These are phyloP conservation scores for Leptatherina wallacei DNA, from an alignment of 2,797 vertebrate genomes.

Conservation along the genomic window DNA sequence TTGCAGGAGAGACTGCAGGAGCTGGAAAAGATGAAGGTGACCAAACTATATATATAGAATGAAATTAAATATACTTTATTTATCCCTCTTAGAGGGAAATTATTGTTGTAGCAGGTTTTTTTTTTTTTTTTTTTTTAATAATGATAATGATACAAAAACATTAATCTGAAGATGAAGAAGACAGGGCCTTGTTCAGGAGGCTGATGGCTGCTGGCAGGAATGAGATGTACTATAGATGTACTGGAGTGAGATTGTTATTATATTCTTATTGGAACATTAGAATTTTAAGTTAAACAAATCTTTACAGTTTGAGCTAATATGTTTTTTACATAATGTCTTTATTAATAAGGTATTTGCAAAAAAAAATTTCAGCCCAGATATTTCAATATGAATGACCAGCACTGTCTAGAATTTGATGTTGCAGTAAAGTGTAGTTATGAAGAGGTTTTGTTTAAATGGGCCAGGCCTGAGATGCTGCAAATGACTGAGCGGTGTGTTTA, in stretches of 20 bases:
- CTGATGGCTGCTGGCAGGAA: too few species aligned
- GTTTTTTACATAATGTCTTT: background rate
- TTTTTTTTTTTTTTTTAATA: too few species aligned
- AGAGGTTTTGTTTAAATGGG: constrained; percentile 45
- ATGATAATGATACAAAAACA: too few species aligned
- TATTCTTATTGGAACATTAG: background rate
- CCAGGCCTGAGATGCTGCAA: constrained; percentile 9
- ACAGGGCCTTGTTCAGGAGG: too few species aligned
- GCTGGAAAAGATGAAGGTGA: constrained; percentile 96
- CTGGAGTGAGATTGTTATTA: background rate
- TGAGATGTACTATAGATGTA: background rate
- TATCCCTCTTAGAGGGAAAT: too few species aligned
- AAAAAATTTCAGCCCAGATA: background rate
- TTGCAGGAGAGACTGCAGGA: constrained; percentile 95
- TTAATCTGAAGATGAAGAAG: too few species aligned
- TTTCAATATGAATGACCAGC: constrained; percentile 21
- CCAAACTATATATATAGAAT: background rate
- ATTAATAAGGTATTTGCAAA: constrained; percentile 4
- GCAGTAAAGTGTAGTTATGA: constrained; percentile 38
- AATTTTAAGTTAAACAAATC: background rate
- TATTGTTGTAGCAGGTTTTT: too few species aligned
- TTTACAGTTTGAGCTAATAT: background rate
- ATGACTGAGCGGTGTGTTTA: constrained; percentile 37
- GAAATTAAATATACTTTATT: too few species aligned
- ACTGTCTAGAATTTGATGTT: constrained; percentile 23